Conservation (phyloP, 2,797 vertebrate genomes). For the Antrozous pallidus region DNA sequence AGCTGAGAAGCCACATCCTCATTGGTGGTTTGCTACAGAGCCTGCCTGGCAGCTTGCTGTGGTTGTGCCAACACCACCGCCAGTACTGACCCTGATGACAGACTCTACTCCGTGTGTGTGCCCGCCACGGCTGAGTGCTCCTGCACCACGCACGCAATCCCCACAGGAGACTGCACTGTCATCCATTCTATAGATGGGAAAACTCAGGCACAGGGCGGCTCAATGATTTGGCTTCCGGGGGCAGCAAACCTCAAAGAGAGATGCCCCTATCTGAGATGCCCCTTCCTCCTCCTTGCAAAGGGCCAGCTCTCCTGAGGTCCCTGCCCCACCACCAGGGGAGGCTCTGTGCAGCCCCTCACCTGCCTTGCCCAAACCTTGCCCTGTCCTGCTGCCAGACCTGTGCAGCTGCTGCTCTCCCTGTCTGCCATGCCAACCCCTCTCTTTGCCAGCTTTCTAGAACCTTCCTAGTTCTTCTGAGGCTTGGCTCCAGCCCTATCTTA, state of each 20-base stretch:
- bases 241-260: neutral
- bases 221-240: neutral
- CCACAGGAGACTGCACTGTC: neutral
- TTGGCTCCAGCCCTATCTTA: neutral
- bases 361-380: neutral
- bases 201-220: neutral
- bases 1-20: neutral
- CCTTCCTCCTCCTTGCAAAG: neutral
- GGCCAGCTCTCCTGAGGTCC: neutral
- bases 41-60: rapidly evolving
- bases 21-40: neutral
- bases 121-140: no score
- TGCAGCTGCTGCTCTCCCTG: no score
- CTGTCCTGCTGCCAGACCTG: neutral
- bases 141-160: neutral
- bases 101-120: rapidly evolving
- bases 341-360: neutral
- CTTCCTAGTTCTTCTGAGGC: neutral
- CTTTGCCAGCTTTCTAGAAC: neutral
- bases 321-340: rapidly evolving
- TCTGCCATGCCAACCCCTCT: neutral
- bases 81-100: rapidly evolving
- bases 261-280: neutral
- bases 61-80: neutral
- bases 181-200: neutral